A percentile compares a stretch with the other conserved stretches of the same genome.
phyloP scores from a whole-genome alignment of 2,888 invertebrate genomes.

The Scaptomyza tumidula region DNA sequence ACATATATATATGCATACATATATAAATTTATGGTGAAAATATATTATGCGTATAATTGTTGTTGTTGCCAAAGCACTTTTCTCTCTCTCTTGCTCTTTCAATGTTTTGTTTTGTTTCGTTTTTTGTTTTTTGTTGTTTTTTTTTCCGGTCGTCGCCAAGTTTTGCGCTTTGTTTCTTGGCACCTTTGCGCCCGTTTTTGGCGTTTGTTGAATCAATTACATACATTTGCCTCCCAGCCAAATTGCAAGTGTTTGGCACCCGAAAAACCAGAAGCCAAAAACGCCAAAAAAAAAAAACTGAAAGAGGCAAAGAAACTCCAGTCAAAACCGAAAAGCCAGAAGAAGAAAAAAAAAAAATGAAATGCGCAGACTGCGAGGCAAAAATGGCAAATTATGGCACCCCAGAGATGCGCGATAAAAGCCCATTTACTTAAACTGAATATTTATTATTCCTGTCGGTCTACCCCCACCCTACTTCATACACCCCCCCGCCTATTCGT shows the following conservation, averaged over 20 bases:
- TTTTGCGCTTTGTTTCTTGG: constrained; percentile 67
- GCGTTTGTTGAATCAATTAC: constrained; percentile 76
- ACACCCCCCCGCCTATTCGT: not conserved
- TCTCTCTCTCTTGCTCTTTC: not conserved
- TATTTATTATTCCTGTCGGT: constrained; percentile 80
- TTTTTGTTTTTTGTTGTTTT: not conserved
- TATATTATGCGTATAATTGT: constrained; percentile 79
- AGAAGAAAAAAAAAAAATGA: constrained; percentile 28
- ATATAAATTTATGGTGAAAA: constrained; percentile 66
- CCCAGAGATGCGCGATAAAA: constrained; percentile 79
- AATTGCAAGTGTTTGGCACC: constrained; percentile 48
- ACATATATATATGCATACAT: constrained; percentile 1
- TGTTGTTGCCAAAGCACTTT: constrained; percentile 51
- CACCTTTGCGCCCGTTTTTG: constrained; percentile 55
- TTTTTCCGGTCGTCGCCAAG: constrained; percentile 47
- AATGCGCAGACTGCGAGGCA: constrained; percentile 61
- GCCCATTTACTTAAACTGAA: constrained; percentile 81
- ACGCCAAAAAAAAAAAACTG: constrained; percentile 10
- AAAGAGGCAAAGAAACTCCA: constrained; percentile 37
- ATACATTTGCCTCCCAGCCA: constrained; percentile 58
- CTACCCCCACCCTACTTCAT: not conserved
- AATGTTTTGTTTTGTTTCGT: not conserved
- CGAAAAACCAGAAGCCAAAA: constrained; percentile 16
- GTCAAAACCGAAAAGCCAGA: constrained; percentile 11
- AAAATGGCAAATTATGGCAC: constrained; percentile 81